Evolutionary conservation across 2,888 invertebrate genomes (phyloP).

Genomic region (Lasius platythorax): DNA sequence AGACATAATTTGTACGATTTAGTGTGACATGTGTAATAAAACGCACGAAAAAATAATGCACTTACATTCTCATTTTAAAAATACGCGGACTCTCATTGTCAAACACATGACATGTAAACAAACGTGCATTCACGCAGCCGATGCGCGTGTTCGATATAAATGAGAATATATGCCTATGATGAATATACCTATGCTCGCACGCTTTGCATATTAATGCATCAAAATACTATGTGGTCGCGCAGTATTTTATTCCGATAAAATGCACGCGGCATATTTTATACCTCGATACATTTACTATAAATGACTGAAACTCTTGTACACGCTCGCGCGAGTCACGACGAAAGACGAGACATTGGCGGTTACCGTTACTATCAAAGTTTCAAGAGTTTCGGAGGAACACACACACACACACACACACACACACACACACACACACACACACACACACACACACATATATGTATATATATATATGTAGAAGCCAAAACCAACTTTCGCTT

Average conservation of each 20-base stretch:
- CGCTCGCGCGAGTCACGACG: background rate
- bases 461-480: background rate
- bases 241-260: constrained; percentile 39
- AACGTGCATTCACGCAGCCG: background rate
- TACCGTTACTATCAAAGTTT: background rate
- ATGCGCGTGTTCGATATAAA: constrained; percentile 40
- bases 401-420: background rate
- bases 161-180: constrained; percentile 34
- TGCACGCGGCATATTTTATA: constrained; percentile 30
- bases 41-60: constrained; percentile 17
- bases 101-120: background rate
- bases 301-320: constrained; percentile 2
- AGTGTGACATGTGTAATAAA: background rate
- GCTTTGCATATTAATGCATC: constrained; percentile 39
- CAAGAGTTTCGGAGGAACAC: background rate
- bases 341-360: constrained; percentile 12
- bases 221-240: background rate
- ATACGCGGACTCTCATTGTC: background rate
- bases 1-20: constrained; percentile 7
- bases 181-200: constrained; percentile 26
- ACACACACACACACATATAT: no score
- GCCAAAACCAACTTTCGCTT: constrained; percentile 30
- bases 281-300: background rate
- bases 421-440: background rate
- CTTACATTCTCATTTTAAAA: constrained; percentile 16